Evolutionary conservation across 2,797 vertebrate species (phyloP), one percentile per base, ranked within the genome.

Genomic region (Capromys pilorides): DNA sequence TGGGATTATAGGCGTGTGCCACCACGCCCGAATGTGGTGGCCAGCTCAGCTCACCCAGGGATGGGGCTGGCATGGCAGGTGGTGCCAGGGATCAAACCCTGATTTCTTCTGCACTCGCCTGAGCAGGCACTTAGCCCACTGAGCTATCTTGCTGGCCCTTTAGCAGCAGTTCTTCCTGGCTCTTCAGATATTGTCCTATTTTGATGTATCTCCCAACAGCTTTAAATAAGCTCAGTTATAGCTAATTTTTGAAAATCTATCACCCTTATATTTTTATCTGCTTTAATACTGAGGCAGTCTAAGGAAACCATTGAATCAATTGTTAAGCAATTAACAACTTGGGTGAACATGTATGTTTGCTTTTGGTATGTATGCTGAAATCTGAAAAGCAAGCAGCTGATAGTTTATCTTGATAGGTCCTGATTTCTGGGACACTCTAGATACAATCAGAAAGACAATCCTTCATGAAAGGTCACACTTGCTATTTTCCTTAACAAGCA

Each of bases 181-280:
- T 67, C 87, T 54, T 16, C 62, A 13, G 10, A 10, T 90, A 95
- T 88, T 83, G 54, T 31, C 12, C 73, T 61, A 93, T 90, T 95
- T 97, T 96, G 21, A 26, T 94, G 16, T 51, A 75, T 73, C 22
- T 94, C 79, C 24, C 39, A 93, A 95, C 64, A 41, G 51, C 45
- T 91, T 95, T 94, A 94, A 85, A 81, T 73, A 94, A 90, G 59
- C 89, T 93, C 33, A 94, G 28, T 88, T 90, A 77, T 86, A 91
- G 81, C 28, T 7, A 39, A 64, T 78, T 86, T 90, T n/a, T 33
- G 39, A 49, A 78, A 93, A 41, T 39, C 11, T 62, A 67, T 39
- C 19, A 90, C 24, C 71, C n/a, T 28, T 24, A 80, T 62, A 81
- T 39, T 89, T n/a, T 22, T 31, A 61, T 24, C 3, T 77, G 22